These are phyloP conservation scores for Strix aluco DNA, from an alignment of 2,113 vertebrate species.

Conservation along the genomic window DNA sequence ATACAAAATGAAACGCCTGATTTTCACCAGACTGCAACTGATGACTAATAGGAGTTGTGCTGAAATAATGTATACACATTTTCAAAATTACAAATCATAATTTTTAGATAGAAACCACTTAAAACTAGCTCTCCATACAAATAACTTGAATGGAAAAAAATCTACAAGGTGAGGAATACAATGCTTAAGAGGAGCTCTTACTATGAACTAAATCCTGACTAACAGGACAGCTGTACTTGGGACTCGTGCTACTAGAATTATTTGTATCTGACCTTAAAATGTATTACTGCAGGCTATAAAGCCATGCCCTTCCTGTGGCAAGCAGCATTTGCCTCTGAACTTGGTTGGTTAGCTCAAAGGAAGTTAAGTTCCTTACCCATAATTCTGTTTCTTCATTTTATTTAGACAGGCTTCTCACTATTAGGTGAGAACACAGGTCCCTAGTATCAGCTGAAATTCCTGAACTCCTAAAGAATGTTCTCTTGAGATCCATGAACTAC, in stretches of 20 bases:
- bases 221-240: not conserved
- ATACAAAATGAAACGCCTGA: not conserved
- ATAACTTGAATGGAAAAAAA: not conserved
- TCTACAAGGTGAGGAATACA: not conserved
- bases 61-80: not conserved
- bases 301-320: not conserved
- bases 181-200: not conserved
- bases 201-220: not conserved
- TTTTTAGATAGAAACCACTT: not conserved
- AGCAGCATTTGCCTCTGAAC: not conserved
- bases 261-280: not conserved
- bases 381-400: not conserved
- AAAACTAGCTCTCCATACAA: not conserved
- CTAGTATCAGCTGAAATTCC: not conserved
- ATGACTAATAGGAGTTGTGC: not conserved
- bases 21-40: not conserved
- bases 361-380: not conserved
- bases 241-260: not conserved
- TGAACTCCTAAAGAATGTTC: not conserved
- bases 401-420: not conserved
- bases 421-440: rapidly evolving
- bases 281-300: not conserved
- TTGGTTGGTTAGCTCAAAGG: not conserved
- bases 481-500: not conserved
- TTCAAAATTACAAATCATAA: not conserved